Evolutionary conservation across 2,888 invertebrate species (phyloP), one percentile per base, ranked within the genome.

Genomic region (Drosophila fungiperda): DNA sequence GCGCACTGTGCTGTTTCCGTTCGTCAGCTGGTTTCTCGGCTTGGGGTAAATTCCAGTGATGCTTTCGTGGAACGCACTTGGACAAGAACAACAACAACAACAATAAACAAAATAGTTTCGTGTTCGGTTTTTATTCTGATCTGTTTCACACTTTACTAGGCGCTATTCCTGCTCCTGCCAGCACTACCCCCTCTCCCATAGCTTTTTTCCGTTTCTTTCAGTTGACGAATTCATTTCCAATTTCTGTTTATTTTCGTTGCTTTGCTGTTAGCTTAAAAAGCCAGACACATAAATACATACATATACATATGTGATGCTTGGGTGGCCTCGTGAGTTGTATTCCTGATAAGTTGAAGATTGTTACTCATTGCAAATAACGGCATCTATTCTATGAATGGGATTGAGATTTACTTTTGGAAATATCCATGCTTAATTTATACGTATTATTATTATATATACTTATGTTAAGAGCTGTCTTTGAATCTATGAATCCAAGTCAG

Each of bases 1-100:
- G 73, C 66, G 73, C 76, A 36, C 36, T 36, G 36, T 15, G 15
- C 36, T 45, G 76, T 86, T 86, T 86, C 90, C 85, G 85, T 86
- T 86, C 73, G 85, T 86, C 85, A 86, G 85, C 85, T 86, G 85
- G 75, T 80, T 82, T 70, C 42, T 69, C 40, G 50, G 84, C 84
- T 84, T 84, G 84, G 90, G 84, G 90, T 89, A 90, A 68, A 85
- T 90, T 88, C 87, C 87, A 64, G 62, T 32, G 71, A 11, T 11
- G 55, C 55, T 64, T 85, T 90, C 87, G 90, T 62, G 70, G 83
- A 88, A 80, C 77, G 81, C 77, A 64, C 81, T 68, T 83, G 69
- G 81, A 68, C 69, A 32, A 23, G 15, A 45, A 45, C 15, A 42
- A 20, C 20, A 45, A 36, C 79, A 76, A 83, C 67, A 76, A 86